These are phyloP conservation scores for Agrochola lychnidis DNA, from an alignment of 2,888 invertebrate genomes.

Conservation along the genomic window DNA sequence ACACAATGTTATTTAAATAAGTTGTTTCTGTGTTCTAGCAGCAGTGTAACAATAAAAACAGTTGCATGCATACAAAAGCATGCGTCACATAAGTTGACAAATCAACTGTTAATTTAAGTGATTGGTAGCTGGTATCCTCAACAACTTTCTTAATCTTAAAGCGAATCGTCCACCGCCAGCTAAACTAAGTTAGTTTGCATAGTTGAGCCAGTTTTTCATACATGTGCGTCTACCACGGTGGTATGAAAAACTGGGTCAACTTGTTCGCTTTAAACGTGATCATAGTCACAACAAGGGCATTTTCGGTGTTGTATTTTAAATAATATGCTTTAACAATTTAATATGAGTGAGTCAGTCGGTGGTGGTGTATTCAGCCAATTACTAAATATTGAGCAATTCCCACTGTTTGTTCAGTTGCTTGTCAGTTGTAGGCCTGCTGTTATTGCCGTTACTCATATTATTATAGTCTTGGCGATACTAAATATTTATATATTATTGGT, in stretches of 20 bases:
- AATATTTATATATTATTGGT: neutral
- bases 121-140: neutral
- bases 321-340: neutral
- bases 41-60: no score
- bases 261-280: neutral
- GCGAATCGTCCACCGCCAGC: no score
- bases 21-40: no score
- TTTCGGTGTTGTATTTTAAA: neutral
- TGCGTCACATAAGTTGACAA: neutral
- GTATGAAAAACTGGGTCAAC: no score
- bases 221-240: no score
- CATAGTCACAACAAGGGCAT: no score
- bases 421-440: neutral
- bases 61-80: neutral
- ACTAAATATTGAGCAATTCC: slow-evolving; percentile 8
- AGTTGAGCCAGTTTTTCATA: no score
- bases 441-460: neutral
- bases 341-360: neutral
- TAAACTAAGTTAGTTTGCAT: no score
- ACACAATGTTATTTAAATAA: no score
- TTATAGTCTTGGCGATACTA: no score
- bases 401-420: slow-evolving; percentile 22
- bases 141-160: neutral
- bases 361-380: slow-evolving; percentile 15
- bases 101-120: neutral